phyloP scores from a whole-genome alignment of 2,113 vertebrate genomes.

The Pseudopodoces humilis region DNA sequence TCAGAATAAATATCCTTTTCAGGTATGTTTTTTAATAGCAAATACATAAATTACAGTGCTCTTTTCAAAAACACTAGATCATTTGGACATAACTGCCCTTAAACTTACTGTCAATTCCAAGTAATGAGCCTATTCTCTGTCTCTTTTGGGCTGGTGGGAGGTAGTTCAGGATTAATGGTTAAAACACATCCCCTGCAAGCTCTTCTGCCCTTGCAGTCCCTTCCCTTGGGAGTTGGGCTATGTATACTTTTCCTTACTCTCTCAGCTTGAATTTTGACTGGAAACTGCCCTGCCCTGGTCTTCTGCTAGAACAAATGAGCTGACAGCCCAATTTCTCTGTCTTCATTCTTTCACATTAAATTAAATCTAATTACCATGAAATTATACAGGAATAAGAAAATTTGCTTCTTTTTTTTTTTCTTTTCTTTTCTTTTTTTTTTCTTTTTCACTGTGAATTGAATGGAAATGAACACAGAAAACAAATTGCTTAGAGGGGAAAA shows the following conservation, averaged over 20 bases:
- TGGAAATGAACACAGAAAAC: background rate
- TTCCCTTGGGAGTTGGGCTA: background rate
- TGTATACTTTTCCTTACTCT: background rate
- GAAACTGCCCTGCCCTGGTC: background rate
- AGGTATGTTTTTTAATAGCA: conserved; percentile 75
- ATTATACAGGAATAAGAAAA: background rate
- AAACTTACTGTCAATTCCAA: background rate
- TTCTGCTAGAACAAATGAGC: background rate
- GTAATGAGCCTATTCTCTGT: background rate
- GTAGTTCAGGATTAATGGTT: background rate
- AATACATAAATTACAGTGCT: background rate
- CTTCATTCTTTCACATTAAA: background rate
- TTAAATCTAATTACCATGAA: background rate
- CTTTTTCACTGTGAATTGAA: background rate
- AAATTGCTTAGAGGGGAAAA: background rate
- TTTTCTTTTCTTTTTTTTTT: too few relatives aligned
- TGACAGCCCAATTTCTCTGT: background rate
- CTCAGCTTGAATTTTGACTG: background rate
- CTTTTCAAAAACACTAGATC: background rate
- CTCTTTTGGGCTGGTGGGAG: background rate
- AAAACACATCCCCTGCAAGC: background rate
- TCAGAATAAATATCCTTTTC: conserved; percentile 94
- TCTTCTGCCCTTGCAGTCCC: background rate
- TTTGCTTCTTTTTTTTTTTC: too few relatives aligned
- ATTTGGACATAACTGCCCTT: background rate